Evolutionary conservation across 2,797 vertebrate genomes (phyloP).

Genomic region (Mus spretus): DNA sequence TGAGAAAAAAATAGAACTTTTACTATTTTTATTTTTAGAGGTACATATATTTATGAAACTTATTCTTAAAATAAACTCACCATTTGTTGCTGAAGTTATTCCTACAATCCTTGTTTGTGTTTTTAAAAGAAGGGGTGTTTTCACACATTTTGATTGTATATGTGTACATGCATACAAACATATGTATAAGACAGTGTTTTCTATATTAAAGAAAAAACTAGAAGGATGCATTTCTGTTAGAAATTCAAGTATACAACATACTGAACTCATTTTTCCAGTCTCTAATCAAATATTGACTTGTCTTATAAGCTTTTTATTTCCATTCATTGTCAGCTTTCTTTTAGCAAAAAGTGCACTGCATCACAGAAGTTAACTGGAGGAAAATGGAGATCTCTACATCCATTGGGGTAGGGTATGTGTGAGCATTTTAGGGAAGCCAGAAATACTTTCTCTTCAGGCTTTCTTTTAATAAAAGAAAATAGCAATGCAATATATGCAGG

Average conservation of each 20-base stretch:
- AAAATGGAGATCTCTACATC: neutral
- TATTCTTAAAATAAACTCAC: conserved; percentile 82
- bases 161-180: conserved; percentile 67
- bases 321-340: neutral
- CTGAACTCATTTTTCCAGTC: neutral
- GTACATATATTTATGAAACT: conserved; percentile 76
- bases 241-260: conserved; percentile 59
- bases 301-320: neutral
- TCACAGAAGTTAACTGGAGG: neutral
- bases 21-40: conserved; percentile 76
- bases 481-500: neutral
- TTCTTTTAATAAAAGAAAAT: conserved; percentile 46
- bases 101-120: conserved; percentile 64
- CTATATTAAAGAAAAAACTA: conserved; percentile 53
- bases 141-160: conserved; percentile 70
- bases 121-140: conserved; percentile 68
- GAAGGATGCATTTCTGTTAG: neutral
- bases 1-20: conserved; percentile 77
- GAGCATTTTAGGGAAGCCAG: neutral
- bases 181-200: conserved; percentile 66
- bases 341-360: neutral
- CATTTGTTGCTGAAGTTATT: conserved; percentile 79
- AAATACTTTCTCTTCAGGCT: conserved; percentile 45
- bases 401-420: neutral
- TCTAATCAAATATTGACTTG: neutral